phyloP scores from a whole-genome alignment of 2,797 vertebrate genomes.

The Gorsachius magnificus region DNA sequence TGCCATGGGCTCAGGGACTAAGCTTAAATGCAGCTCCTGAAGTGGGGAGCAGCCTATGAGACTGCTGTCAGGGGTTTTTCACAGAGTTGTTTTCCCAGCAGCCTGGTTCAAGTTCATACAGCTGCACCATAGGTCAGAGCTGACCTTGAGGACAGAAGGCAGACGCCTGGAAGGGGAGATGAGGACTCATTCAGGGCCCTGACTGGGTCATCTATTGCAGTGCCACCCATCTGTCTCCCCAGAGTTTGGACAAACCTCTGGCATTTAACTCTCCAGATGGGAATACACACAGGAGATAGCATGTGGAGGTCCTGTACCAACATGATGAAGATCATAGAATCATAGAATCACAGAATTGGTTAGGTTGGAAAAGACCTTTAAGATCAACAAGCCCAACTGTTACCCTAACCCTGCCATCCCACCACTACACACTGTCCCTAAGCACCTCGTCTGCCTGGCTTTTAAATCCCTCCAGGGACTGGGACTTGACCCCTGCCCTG shows the following conservation, averaged over 20 bases:
- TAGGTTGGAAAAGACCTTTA: too few relatives aligned
- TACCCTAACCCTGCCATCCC: too few relatives aligned
- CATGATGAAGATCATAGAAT: not conserved
- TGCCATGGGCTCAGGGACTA: not conserved
- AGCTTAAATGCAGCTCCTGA: not conserved
- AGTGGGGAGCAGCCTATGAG: not conserved
- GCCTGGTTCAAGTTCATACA: not conserved
- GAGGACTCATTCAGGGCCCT: not conserved
- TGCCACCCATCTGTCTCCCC: not conserved
- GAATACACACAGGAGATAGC: not conserved
- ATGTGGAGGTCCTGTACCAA: accelerated
- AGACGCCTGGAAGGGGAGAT: not conserved
- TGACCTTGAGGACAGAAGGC: not conserved
- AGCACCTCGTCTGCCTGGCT: too few relatives aligned
- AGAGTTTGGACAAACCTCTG: not conserved
- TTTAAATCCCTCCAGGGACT: too few relatives aligned
- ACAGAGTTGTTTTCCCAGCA: not conserved
- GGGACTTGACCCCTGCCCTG: too few relatives aligned
- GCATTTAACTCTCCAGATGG: not conserved
- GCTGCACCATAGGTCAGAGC: not conserved
- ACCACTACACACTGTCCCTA: too few relatives aligned
- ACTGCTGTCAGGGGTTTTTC: not conserved
- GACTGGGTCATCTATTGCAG: not conserved
- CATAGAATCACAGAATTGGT: too few relatives aligned
- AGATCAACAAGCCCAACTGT: too few relatives aligned